These are phyloP conservation scores for Todiramphus saurophagus DNA, from an alignment of 2,113 vertebrate species.

Conservation along the genomic window DNA sequence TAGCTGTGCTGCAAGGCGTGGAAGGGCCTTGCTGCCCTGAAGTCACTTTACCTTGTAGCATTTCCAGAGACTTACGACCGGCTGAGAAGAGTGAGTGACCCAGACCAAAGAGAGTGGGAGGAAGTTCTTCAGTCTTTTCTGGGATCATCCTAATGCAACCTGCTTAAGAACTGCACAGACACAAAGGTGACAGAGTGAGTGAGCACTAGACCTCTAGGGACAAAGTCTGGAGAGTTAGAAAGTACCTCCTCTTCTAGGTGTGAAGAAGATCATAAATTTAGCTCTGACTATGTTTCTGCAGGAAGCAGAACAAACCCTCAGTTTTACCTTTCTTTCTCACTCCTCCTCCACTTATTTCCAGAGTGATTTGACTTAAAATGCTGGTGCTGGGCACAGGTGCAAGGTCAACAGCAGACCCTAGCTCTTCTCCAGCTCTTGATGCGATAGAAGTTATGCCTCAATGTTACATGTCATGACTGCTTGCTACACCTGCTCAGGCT, in stretches of 20 bases:
- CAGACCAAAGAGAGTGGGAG: background rate
- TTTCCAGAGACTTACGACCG: background rate
- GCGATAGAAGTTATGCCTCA: background rate
- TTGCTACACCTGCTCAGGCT: background rate
- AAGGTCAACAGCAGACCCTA: background rate
- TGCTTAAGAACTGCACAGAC: background rate
- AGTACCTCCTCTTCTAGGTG: background rate
- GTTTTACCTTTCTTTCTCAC: background rate
- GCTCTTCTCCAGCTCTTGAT: background rate
- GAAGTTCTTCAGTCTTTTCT: background rate
- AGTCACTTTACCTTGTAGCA: constrained; percentile 13
- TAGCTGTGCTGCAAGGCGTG: background rate
- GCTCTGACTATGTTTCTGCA: background rate
- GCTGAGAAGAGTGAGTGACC: background rate
- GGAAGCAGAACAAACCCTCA: background rate
- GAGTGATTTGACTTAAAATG: background rate
- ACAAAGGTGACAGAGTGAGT: background rate
- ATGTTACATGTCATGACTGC: background rate
- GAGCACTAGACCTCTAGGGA: background rate
- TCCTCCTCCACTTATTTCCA: background rate
- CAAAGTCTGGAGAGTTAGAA: background rate
- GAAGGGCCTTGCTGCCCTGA: background rate
- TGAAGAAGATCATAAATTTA: background rate
- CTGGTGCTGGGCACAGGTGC: background rate
- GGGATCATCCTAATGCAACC: background rate